Percentiles rank a stretch among this genome's conserved stretches.
These are phyloP conservation scores for Phrixothrix hirtus DNA, from an alignment of 2,888 invertebrate genomes.

Conservation along the genomic window DNA sequence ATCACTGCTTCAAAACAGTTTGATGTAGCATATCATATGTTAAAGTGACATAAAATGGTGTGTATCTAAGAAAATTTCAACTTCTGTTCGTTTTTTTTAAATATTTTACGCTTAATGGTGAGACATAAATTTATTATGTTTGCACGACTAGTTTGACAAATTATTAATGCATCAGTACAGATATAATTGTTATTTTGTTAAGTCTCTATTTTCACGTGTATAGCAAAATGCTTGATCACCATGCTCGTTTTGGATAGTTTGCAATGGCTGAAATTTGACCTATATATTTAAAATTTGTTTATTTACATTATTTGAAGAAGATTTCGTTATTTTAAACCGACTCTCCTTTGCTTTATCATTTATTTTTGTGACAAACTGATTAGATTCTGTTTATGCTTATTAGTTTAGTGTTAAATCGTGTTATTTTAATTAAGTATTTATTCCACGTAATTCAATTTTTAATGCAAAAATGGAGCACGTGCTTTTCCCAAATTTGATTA, in stretches of 20 bases:
- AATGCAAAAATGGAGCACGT: too few species aligned
- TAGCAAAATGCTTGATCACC: constrained; percentile 51
- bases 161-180: constrained; percentile 17
- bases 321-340: too few species aligned
- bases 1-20: constrained; percentile 39
- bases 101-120: constrained; percentile 47
- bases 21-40: constrained; percentile 52
- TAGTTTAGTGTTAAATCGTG: too few species aligned
- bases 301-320: constrained; percentile 19
- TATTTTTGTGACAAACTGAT: too few species aligned
- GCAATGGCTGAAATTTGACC: constrained; percentile 59
- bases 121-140: constrained; percentile 37
- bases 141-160: constrained; percentile 11
- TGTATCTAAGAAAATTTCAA: constrained; percentile 37
- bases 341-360: too few species aligned
- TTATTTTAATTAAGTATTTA: too few species aligned
- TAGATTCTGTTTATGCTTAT: too few species aligned
- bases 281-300: constrained; percentile 49
- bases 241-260: constrained; percentile 49
- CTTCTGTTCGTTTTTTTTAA: constrained; percentile 45
- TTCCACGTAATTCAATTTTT: too few species aligned
- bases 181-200: constrained; percentile 13
- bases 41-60: constrained; percentile 57
- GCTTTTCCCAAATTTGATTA: too few species aligned
- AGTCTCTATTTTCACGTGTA: constrained; percentile 18